phyloP scores from a whole-genome alignment of 2,113 vertebrate species.

The Melierax canorus region DNA sequence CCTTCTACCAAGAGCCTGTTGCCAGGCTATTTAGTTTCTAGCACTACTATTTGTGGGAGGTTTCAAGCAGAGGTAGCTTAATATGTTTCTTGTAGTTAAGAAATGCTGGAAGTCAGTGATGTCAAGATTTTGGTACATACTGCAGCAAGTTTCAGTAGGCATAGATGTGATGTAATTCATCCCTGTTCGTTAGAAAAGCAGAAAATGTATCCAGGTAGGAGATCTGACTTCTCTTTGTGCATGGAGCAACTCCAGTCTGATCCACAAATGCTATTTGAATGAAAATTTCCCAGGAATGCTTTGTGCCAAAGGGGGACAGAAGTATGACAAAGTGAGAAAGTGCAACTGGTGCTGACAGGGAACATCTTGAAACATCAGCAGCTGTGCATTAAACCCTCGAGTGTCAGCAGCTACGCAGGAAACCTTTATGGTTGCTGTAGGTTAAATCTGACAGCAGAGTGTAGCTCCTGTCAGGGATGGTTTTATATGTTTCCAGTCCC shows the following conservation, averaged over 20 bases:
- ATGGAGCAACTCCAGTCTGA: neutral
- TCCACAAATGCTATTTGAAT: neutral
- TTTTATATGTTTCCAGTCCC: neutral
- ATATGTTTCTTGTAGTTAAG: neutral
- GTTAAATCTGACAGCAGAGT: neutral
- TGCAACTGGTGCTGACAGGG: neutral
- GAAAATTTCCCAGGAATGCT: neutral
- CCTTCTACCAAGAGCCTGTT: neutral
- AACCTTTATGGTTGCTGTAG: neutral
- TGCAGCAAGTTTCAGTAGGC: neutral
- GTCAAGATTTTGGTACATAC: neutral
- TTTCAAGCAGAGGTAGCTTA: neutral
- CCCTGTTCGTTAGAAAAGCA: neutral
- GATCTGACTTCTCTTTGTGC: neutral
- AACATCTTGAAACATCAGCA: neutral
- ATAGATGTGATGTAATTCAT: neutral
- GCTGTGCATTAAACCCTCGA: neutral
- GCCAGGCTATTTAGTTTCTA: neutral
- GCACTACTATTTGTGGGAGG: neutral
- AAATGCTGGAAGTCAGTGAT: neutral
- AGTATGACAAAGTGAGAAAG: neutral
- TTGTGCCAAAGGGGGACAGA: neutral
- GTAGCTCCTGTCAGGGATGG: neutral
- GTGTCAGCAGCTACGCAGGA: neutral
- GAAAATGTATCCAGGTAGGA: neutral